Conservation (phyloP, 2,113 vertebrate species). For the Oncorhynchus keta region DNA sequence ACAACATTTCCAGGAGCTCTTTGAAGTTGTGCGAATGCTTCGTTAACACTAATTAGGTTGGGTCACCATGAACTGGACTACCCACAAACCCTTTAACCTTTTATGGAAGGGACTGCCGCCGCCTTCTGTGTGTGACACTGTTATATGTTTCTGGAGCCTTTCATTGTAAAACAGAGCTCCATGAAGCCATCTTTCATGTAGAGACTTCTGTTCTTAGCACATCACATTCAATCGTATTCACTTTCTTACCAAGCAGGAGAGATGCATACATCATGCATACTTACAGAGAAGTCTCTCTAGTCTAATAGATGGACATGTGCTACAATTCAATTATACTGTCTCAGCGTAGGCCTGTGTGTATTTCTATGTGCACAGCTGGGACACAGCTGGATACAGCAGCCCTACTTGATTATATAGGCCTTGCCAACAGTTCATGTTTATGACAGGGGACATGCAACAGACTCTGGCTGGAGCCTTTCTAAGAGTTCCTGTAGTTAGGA, state of each 20-base stretch:
- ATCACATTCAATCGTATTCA: not conserved
- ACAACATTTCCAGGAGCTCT: slow-evolving; percentile 43
- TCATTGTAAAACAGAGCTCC: not conserved
- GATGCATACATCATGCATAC: not conserved
- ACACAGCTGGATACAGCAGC: slow-evolving; percentile 58
- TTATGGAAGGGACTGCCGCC: not conserved
- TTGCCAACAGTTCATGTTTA: not conserved
- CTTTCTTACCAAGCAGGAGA: not conserved
- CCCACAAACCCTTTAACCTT: slow-evolving; percentile 18
- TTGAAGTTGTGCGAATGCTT: slow-evolving; percentile 64
- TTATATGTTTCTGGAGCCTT: slow-evolving; percentile 9
- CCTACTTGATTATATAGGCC: slow-evolving; percentile 43
- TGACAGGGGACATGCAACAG: not conserved
- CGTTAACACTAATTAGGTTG: slow-evolving; percentile 65
- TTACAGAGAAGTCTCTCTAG: not conserved
- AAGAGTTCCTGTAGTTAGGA: not conserved
- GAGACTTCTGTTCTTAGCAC: not conserved
- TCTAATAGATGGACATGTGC: not conserved
- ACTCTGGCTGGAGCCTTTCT: not conserved
- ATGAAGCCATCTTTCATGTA: not conserved
- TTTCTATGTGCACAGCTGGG: slow-evolving; percentile 33
- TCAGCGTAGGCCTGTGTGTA: not conserved
- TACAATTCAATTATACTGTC: not conserved
- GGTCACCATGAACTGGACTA: slow-evolving; percentile 35
- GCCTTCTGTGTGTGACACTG: slow-evolving; percentile 14